Evolutionary conservation across 2,113 vertebrate genomes (phyloP), one percentile per base, ranked within the genome.

Genomic region (Seriola aureovittata): DNA sequence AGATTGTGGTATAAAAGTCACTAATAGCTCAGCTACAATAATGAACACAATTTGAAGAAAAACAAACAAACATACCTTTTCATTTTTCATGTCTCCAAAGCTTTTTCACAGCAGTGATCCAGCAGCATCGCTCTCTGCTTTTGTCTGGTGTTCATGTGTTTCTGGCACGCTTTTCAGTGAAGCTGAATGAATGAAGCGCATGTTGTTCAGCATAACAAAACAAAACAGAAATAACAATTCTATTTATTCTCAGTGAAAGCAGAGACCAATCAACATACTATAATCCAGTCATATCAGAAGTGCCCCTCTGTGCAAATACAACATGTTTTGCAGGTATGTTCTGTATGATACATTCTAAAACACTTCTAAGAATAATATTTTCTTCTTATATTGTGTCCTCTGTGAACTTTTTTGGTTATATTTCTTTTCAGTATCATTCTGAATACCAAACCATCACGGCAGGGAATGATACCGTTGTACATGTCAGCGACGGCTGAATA

Each of bases 201-300:
- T 25, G 55, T 68, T 64, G 7, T 75, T 74, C 55, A 59, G 59
- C 19, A 57, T 8, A 23, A 44, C 23, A 48, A 60, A 50, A 32
- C 23, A n/a, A 46, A 50, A 25, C 3, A 21, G n/a, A 21, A 59
- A 42, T n/a, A 55, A 25, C 12, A 34, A 34, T 55, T 68, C 23
- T 38, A 21, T 62, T 64, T 17, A 40, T 42, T 63, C 10, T 63
- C 46, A 42, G 40, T 44, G 23, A 29, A 34, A 40, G 1, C 40
- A 10, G 8, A 40, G 40, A 44, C 12, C 3, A 12, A 21, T 44
- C 17, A 46, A 25, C 6, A 29, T 42, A 2, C 12, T 38, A 58
- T 32, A 29, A 52, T 32, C 21, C 46, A 59, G 19, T 50, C 6
- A 57, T 48, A 62, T 57, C n/a, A 38, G 4, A 52, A 69, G 46